Evolutionary conservation across 2,888 invertebrate species (phyloP).

Genomic region (Julus scandinavius): DNA sequence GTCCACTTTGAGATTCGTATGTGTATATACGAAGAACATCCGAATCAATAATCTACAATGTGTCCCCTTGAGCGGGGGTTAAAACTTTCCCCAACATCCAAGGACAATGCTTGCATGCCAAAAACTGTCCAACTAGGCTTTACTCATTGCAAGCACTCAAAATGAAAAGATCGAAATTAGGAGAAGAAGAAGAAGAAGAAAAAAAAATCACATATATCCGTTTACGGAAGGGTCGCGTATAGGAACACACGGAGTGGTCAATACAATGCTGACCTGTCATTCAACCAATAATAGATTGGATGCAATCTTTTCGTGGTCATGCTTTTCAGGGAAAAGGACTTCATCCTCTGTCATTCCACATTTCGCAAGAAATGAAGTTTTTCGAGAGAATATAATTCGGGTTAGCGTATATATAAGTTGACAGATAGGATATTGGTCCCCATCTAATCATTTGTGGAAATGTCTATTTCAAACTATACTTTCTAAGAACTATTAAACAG

Average conservation of each 20-base stretch:
- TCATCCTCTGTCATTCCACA: neutral
- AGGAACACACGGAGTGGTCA: conserved; percentile 1
- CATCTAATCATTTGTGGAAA: neutral
- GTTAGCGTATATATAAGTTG: neutral
- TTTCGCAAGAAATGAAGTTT: conserved; percentile 24
- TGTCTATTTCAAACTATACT: neutral
- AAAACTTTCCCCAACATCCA: no score
- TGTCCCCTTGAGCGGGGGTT: neutral
- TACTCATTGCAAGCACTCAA: neutral
- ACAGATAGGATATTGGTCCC: neutral
- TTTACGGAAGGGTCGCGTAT: neutral
- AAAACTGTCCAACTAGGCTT: neutral
- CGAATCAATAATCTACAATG: neutral
- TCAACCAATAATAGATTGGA: conserved; percentile 21
- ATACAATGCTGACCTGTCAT: neutral
- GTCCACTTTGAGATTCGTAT: neutral
- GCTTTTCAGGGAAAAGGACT: neutral
- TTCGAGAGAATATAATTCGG: conserved; percentile 23
- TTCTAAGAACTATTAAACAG: neutral
- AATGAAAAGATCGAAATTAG: neutral
- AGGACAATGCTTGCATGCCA: no score
- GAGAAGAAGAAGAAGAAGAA: neutral
- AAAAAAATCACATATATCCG: conserved; percentile 8
- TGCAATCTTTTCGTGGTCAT: neutral
- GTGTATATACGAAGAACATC: neutral